These are phyloP conservation scores for Noctua fimbriata DNA, from an alignment of 2,888 invertebrate genomes.

Conservation along the genomic window DNA sequence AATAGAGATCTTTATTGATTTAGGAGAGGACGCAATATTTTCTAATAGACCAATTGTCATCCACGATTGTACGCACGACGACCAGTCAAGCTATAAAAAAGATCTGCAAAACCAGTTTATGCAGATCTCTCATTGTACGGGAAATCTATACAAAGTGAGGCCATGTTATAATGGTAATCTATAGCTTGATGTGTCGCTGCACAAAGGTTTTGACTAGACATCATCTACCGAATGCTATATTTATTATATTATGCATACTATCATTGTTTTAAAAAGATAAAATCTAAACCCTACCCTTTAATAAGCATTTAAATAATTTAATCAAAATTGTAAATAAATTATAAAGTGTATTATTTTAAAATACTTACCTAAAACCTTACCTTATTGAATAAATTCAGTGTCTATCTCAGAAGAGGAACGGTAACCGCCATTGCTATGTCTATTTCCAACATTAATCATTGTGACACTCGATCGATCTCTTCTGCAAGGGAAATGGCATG, in stretches of 20 bases:
- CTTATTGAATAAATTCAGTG: conserved; percentile 8
- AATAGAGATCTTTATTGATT: background rate
- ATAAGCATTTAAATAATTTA: background rate
- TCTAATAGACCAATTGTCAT: background rate
- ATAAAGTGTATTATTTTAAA: background rate
- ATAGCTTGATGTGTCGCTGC: too few relatives aligned
- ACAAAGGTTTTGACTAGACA: background rate
- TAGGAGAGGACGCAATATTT: background rate
- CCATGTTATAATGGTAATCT: too few relatives aligned
- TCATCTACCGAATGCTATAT: background rate
- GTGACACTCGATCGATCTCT: conserved; percentile 41
- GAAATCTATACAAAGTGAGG: too few relatives aligned
- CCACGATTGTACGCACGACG: background rate
- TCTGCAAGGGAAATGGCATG: conserved; percentile 35
- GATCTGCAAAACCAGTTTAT: too few relatives aligned
- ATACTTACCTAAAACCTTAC: background rate
- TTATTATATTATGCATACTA: background rate
- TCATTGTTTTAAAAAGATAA: background rate
- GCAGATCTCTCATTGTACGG: too few relatives aligned
- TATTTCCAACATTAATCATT: conserved; percentile 40
- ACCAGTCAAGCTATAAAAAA: too few relatives aligned
- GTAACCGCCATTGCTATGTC: conserved; percentile 6
- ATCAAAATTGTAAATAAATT: background rate
- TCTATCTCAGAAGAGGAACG: conserved; percentile 14
- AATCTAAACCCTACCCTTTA: too few relatives aligned